Evolutionary conservation across 1,140 invertebrate species (phyloP).

Genomic region (Lordiphosa clarofinis): DNA sequence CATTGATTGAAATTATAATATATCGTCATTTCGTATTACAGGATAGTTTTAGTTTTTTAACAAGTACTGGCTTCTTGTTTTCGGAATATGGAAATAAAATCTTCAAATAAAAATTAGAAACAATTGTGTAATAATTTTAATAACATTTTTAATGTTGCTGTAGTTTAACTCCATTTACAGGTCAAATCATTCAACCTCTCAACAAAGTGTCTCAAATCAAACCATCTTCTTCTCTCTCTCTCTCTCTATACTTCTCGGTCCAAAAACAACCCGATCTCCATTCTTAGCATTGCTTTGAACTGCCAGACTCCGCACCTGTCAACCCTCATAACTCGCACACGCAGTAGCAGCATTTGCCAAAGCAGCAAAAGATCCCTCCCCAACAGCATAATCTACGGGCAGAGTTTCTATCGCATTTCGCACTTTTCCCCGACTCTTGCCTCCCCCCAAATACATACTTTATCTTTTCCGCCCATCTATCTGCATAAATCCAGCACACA

Average conservation of each 20-base stretch:
- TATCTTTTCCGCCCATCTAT: conserved; percentile 77
- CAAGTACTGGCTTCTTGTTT: too few relatives aligned
- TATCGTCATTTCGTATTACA: too few relatives aligned
- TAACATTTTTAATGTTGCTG: too few relatives aligned
- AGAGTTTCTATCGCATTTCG: conserved; percentile 31
- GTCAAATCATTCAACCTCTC: too few relatives aligned
- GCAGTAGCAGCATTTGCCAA: conserved; percentile 30
- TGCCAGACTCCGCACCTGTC: conserved; percentile 48
- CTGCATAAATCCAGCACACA: conserved; percentile 51
- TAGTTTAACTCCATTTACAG: too few relatives aligned
- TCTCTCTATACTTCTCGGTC: neutral
- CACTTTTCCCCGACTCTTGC: conserved; percentile 40
- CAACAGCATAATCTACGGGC: conserved; percentile 13
- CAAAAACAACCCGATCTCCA: conserved; percentile 19
- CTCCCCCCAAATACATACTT: conserved; percentile 46
- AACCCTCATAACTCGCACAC: conserved; percentile 25
- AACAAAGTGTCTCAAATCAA: too few relatives aligned
- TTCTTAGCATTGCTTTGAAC: conserved; percentile 37
- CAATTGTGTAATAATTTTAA: too few relatives aligned
- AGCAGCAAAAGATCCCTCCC: conserved; percentile 7
- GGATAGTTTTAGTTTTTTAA: too few relatives aligned
- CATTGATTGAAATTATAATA: too few relatives aligned
- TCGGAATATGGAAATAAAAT: too few relatives aligned
- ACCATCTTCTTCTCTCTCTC: too few relatives aligned
- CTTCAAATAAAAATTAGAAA: too few relatives aligned